Conservation (phyloP, 2,888 invertebrate species). For the Baronia brevicornis region DNA sequence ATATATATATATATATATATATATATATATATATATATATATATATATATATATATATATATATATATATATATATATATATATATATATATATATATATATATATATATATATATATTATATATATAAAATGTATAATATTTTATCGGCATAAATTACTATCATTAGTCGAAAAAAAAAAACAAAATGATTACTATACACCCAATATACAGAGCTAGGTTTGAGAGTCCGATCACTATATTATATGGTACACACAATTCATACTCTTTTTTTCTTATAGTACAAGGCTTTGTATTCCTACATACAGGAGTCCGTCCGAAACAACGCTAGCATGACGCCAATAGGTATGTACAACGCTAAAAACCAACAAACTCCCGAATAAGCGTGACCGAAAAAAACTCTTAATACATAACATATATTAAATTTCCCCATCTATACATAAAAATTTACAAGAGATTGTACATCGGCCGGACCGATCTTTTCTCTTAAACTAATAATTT, state of each 20-base stretch:
- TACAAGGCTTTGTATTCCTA: slow-evolving; percentile 60
- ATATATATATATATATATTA: slow-evolving; percentile 16
- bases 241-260: slow-evolving; percentile 65
- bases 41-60: too few species aligned
- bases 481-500: slow-evolving; percentile 48
- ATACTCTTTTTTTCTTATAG: slow-evolving; percentile 51
- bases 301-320: slow-evolving; percentile 41
- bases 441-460: slow-evolving; percentile 71
- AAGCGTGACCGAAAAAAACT: slow-evolving; percentile 41
- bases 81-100: too few species aligned
- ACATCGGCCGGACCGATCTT: slow-evolving; percentile 47
- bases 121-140: slow-evolving; percentile 45
- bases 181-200: slow-evolving; percentile 67
- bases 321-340: slow-evolving; percentile 28
- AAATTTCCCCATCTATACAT: slow-evolving; percentile 70
- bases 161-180: slow-evolving; percentile 65
- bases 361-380: slow-evolving; percentile 30
- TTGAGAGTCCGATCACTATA: slow-evolving; percentile 56
- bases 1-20: too few species aligned
- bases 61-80: too few species aligned
- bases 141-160: slow-evolving; percentile 73
- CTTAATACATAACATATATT: slow-evolving; percentile 66
- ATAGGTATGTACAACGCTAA: slow-evolving; percentile 44
- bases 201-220: slow-evolving; percentile 70
- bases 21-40: too few species aligned